phyloP scores from a whole-genome alignment of 2,113 vertebrate species.

The Planiliza haematocheilus region DNA sequence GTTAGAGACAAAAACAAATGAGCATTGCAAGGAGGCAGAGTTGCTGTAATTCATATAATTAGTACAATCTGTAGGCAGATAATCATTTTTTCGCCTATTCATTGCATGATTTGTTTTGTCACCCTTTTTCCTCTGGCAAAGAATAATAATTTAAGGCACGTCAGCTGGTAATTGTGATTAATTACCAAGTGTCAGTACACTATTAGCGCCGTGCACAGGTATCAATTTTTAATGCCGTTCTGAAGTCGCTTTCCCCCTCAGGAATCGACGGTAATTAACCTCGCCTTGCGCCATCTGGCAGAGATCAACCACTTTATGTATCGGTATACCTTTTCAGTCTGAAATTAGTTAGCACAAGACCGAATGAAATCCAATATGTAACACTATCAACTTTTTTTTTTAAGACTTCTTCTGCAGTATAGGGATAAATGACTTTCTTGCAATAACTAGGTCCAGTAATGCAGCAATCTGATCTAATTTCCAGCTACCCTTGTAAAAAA shows the following conservation, averaged over 20 bases:
- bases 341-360: constrained; percentile 41
- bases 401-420: background rate
- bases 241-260: constrained; percentile 68
- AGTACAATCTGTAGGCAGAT: constrained; percentile 77
- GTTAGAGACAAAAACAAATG: constrained; percentile 73
- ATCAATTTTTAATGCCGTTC: constrained; percentile 81
- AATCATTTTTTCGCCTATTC: constrained; percentile 80
- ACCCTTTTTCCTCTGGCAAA: constrained; percentile 76
- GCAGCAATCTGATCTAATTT: background rate
- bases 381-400: constrained; percentile 3
- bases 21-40: constrained; percentile 64
- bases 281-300: constrained; percentile 67
- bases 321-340: constrained; percentile 46
- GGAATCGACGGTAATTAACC: constrained; percentile 81
- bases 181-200: constrained; percentile 76
- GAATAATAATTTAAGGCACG: constrained; percentile 79
- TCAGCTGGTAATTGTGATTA: constrained; percentile 85
- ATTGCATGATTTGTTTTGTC: constrained; percentile 78
- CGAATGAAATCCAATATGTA: constrained; percentile 37
- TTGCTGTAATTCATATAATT: constrained; percentile 83
- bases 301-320: constrained; percentile 74
- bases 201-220: constrained; percentile 80
- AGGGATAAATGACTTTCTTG: background rate
- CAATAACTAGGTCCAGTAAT: constrained; percentile 2
- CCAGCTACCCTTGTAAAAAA: background rate